A percentile compares a stretch with the other conserved stretches of the same genome.
Evolutionary conservation across 1,140 invertebrate species (phyloP).

Genomic region (Eueides isabella): DNA sequence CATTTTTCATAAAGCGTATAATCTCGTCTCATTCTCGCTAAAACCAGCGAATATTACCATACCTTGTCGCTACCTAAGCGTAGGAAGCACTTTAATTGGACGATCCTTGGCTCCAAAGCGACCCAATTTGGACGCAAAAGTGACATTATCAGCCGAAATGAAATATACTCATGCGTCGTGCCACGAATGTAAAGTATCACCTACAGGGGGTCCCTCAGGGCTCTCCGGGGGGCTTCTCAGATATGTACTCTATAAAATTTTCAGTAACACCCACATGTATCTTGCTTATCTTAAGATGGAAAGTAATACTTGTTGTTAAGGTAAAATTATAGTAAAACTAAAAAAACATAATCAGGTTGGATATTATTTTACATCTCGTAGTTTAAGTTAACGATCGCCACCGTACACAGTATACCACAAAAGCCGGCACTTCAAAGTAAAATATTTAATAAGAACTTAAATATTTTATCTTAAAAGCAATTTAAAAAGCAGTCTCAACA

Average conservation of each 20-base stretch:
- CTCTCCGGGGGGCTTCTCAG: conserved; percentile 9
- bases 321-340: too few relatives aligned
- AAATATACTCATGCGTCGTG: conserved; percentile 26
- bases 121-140: conserved; percentile 22
- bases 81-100: conserved; percentile 12
- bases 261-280: conserved; percentile 1
- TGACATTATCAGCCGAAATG: conserved; percentile 29
- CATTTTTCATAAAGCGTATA: not conserved
- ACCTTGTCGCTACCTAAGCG: not conserved
- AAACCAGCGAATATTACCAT: not conserved
- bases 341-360: too few relatives aligned
- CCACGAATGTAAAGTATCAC: conserved; percentile 17
- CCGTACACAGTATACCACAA: not conserved
- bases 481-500: conserved; percentile 14
- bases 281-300: conserved; percentile 5
- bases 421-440: not conserved
- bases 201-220: not conserved
- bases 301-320: not conserved
- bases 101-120: conserved; percentile 4
- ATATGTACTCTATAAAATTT: conserved; percentile 25
- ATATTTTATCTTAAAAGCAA: conserved; percentile 4
- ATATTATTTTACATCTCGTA: not conserved
- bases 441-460: conserved; percentile 11
- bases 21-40: not conserved
- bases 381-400: not conserved